phyloP scores from a whole-genome alignment of 2,888 invertebrate genomes.

The Vanessa cardui region DNA sequence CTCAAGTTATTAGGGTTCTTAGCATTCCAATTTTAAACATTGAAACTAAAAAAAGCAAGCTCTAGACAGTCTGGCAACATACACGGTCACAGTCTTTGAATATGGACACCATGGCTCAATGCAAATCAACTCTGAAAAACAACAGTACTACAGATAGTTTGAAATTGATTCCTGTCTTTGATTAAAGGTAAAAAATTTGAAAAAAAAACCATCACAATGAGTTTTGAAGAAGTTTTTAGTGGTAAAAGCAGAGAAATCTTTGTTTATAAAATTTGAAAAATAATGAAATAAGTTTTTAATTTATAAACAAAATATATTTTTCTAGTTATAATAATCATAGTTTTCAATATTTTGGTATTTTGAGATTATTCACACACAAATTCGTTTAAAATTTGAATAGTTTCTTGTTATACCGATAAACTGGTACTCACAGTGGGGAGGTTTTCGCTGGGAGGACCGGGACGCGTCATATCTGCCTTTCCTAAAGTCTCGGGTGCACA shows the following conservation, averaged over 20 bases:
- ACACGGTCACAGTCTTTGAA: conserved; percentile 75
- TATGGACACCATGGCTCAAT: conserved; percentile 62
- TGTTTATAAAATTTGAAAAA: too few relatives aligned
- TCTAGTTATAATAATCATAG: too few relatives aligned
- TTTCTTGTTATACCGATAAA: neutral
- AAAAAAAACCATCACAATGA: neutral
- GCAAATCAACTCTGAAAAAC: conserved; percentile 52
- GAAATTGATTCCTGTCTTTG: neutral
- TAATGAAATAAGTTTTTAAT: too few relatives aligned
- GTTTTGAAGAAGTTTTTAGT: too few relatives aligned
- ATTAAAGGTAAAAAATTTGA: neutral
- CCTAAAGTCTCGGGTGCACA: conserved; percentile 34
- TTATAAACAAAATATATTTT: too few relatives aligned
- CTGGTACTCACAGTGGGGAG: conserved; percentile 80
- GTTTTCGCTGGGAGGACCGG: conserved; percentile 88
- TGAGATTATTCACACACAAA: neutral
- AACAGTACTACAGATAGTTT: conserved; percentile 17
- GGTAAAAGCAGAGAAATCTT: too few relatives aligned
- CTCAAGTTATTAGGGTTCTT: neutral
- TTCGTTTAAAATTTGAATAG: neutral
- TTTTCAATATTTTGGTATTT: too few relatives aligned
- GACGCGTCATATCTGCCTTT: conserved; percentile 68
- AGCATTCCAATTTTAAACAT: neutral
- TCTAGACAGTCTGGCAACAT: conserved; percentile 49
- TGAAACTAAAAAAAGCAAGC: neutral